Base-by-base conservation (phyloP, 92 coral and sea anemone genomes). In the Zoanthus sociatus region DNA sequence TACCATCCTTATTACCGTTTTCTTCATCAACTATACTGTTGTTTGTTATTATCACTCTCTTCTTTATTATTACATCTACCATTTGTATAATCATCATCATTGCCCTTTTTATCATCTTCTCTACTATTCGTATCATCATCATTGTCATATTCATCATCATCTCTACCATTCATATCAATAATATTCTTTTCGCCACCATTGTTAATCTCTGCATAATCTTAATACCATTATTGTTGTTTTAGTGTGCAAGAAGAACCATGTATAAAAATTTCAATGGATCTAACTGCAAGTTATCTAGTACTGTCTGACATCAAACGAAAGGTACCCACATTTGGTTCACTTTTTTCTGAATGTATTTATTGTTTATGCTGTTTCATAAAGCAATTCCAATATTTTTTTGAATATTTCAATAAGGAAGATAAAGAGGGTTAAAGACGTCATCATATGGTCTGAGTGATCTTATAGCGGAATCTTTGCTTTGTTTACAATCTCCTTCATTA, bases 221-320 rank as follows among this genome's bases (percentile, higher is more conserved):
- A 14, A 11, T 58, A 16, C 14, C 14, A 0, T 17, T 3, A 16
- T 63, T 63, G 69, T 63, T 63, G 32, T 37, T 14, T 16, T 87
- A 92, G 94, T 26, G 85, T 89, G 26, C 90, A 85, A 37, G 90
- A 88, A 31, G 94, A 82, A 8, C 92, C 95, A 17, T 93, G 86
- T 89, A 88, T 95, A 50, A 92, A 93, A 88, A 93, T 93, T 53
- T 88, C 93, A 26, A 76, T 97, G 84, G 99, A 97, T 77, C 88
- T 92, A 53, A 90, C 99, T 37, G 97, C 99, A 14, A 92, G 92
- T 33, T 97, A 95, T 84, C 79, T 97, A 85, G 98, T 97, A 13
- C 75, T 97, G 47, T 97, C 99, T 21, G 99, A 97, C 89, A 92
- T 95, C 51, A 88, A 91, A 32, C 86, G 93, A 76, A 95, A 94